Evolutionary conservation across 2,888 invertebrate species (phyloP).

Genomic region (Tiphia femorata): DNA sequence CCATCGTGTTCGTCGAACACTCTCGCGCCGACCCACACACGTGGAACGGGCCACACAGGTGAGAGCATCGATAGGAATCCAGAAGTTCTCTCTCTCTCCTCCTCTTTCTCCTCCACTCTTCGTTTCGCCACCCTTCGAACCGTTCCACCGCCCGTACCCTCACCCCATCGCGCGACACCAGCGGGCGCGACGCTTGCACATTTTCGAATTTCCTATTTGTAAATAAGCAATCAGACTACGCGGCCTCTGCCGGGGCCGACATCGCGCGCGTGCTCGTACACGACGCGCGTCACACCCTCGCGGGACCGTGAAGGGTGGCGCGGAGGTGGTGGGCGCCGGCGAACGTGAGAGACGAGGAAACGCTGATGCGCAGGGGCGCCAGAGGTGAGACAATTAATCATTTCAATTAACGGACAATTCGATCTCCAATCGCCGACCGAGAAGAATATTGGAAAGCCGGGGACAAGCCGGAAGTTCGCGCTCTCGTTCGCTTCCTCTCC

Average conservation of each 20-base stretch:
- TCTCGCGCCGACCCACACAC: too few relatives aligned
- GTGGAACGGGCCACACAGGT: too few relatives aligned
- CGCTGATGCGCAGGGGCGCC: too few relatives aligned
- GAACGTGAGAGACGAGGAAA: too few relatives aligned
- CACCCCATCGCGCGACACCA: too few relatives aligned
- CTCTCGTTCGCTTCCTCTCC: conserved; percentile 16
- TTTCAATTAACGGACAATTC: conserved; percentile 69
- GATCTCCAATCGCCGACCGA: conserved; percentile 59
- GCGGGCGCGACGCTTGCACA: conserved; percentile 57
- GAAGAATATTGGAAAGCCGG: conserved; percentile 65
- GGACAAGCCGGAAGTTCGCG: conserved; percentile 54
- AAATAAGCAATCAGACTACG: conserved; percentile 67
- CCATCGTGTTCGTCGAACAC: too few relatives aligned
- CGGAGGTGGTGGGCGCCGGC: too few relatives aligned
- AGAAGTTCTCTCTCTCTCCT: neutral
- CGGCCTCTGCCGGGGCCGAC: conserved; percentile 15
- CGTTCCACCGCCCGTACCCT: neutral
- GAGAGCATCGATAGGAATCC: too few relatives aligned
- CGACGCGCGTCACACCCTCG: too few relatives aligned
- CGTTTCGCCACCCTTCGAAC: neutral
- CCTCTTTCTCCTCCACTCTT: neutral
- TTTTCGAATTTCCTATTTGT: conserved; percentile 70
- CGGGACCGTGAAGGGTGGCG: too few relatives aligned
- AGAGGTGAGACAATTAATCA: conserved; percentile 69
- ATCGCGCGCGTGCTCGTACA: conserved; percentile 19